Evolutionary conservation across 2,888 invertebrate species (phyloP), one percentile per base, ranked within the genome.

Genomic region (Linhomoeus sp.): DNA sequence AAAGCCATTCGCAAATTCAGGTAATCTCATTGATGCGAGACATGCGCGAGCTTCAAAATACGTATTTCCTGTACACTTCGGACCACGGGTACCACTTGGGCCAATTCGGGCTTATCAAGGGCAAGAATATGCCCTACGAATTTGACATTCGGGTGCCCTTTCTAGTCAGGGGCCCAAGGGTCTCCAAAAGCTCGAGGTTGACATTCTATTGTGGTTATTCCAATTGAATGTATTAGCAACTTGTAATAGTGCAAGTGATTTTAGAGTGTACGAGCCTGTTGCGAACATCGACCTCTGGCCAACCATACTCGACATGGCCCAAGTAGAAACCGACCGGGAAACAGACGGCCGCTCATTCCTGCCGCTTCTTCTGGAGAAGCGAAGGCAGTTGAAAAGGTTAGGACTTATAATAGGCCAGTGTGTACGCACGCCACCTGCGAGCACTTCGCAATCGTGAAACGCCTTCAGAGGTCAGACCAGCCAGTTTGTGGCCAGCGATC

Each of bases 61-160:
- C 92, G 0, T 94, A 86, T 66, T 78, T 92, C 51, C 80, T 94
- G 50, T 94, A 87, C 70, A 92, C 92, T 2, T 90, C 90, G 0
- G 94, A 94, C 68, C 94, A 94, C 67, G 94, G 94, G 26, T 94
- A 94, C 67, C 94, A 94, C 67, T 72, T 94, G 52, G 92, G 92
- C 1, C 61, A 61, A 44, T 94, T 87, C 65, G 92, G 94, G 0
- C 72, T 94, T 52, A 81, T 92, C 55, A 87, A 88, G 72, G 94
- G 92, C 47, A 94, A 94, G 70, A 87, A 88, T 58, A 87, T 92
- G 70, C 92, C 94, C 1, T 94, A 92, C 66, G 94, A 94, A 66
- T 92, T 92, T 67, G 94, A 94, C 67, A 82, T 88, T 29, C 74
- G 87, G 53, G 90, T 94, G 19, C 94, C 94, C 1, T 86, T 92